Evolutionary conservation across 2,888 invertebrate genomes (phyloP).

Genomic region (Halictus quadricinctus): DNA sequence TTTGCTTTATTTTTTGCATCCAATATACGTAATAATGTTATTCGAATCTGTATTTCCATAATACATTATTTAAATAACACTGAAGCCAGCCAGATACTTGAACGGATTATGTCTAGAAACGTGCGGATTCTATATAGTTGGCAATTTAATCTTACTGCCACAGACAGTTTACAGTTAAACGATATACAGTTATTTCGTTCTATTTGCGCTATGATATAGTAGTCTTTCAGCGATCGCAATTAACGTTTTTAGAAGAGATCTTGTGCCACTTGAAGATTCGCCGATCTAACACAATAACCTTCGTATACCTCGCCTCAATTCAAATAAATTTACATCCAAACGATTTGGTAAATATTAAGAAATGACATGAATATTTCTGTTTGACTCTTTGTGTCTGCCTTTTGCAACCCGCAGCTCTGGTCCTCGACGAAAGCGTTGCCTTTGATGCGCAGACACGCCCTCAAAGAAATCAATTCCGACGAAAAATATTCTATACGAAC

Average conservation of each 20-base stretch:
- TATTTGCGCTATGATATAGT: slow-evolving; percentile 43
- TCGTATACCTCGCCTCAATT: not conserved
- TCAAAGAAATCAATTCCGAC: slow-evolving; percentile 14
- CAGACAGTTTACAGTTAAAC: slow-evolving; percentile 57
- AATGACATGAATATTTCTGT: not conserved
- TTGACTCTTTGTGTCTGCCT: not conserved
- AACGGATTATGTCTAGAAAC: not conserved
- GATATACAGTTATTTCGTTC: slow-evolving; percentile 56
- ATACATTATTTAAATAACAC: not conserved
- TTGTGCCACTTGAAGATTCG: slow-evolving; percentile 25
- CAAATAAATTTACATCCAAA: not conserved
- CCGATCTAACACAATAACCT: slow-evolving; percentile 24
- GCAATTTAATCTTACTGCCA: slow-evolving; percentile 42
- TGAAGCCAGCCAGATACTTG: not conserved
- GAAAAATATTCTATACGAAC: slow-evolving; percentile 14
- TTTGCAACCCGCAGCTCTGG: not conserved
- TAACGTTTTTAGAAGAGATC: slow-evolving; percentile 33
- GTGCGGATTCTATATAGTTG: slow-evolving; percentile 34
- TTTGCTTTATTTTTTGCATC: too few species aligned
- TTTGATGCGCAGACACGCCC: slow-evolving; percentile 9
- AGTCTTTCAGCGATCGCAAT: slow-evolving; percentile 38
- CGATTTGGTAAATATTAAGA: not conserved
- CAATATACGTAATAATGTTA: not conserved
- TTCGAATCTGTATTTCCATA: not conserved
- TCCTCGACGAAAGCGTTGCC: not conserved